A percentile compares a stretch with the other conserved stretches of the same genome.
Evolutionary conservation across 2,113 vertebrate species (phyloP).

Genomic region (Pedionomus torquatus): DNA sequence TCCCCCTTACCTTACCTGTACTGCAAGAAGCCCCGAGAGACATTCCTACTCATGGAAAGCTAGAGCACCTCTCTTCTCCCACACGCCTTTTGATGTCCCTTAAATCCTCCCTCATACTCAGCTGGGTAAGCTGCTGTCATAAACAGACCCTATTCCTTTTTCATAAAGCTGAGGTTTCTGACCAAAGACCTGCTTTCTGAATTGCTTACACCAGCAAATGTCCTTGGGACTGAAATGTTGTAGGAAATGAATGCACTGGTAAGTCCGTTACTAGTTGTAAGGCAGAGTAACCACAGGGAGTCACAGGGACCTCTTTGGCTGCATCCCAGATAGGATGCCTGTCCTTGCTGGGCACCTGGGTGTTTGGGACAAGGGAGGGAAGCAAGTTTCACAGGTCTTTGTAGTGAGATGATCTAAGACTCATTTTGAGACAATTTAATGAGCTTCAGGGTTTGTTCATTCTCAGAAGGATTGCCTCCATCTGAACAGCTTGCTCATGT

Average conservation of each 20-base stretch:
- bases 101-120: neutral
- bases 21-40: neutral
- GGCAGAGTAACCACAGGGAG: neutral
- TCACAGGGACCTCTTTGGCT: neutral
- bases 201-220: neutral
- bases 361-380: neutral
- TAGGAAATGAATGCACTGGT: neutral
- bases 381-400: neutral
- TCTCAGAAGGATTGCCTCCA: neutral
- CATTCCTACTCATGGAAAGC: neutral
- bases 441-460: fast-evolving
- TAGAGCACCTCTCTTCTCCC: neutral
- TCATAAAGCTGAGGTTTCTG: neutral
- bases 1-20: neutral
- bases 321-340: neutral
- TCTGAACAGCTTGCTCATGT: neutral
- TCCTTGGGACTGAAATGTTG: fast-evolving
- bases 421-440: neutral
- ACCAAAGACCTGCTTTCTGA: neutral
- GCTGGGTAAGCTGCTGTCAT: neutral
- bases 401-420: neutral
- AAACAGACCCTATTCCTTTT: neutral
- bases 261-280: neutral
- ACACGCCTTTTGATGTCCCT: neutral
- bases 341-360: neutral